Evolutionary conservation across 2,888 invertebrate species (phyloP).

Genomic region (Zygaena filipendulae): DNA sequence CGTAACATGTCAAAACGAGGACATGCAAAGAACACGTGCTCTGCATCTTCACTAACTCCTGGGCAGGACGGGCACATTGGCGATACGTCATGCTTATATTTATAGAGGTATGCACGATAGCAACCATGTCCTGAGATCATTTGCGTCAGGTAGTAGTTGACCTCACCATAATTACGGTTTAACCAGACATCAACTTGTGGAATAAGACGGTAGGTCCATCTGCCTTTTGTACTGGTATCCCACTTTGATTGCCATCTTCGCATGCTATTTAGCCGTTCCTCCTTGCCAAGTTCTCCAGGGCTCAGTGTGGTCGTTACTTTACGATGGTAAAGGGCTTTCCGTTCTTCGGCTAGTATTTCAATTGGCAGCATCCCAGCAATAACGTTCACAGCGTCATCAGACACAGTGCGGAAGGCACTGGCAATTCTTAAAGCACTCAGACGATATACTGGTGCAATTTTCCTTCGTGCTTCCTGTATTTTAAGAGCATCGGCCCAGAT

Average conservation of each 20-base stretch:
- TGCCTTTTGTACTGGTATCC: constrained; percentile 1
- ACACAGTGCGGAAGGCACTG: constrained; percentile 3
- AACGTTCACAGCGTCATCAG: constrained; percentile 1
- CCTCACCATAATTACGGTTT: too few relatives aligned
- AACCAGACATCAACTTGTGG: neutral
- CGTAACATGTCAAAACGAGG: too few relatives aligned
- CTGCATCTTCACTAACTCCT: too few relatives aligned
- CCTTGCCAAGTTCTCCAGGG: neutral
- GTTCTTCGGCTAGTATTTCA: constrained; percentile 1
- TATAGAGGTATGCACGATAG: too few relatives aligned
- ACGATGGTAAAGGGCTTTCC: constrained; percentile 1
- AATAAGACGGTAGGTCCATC: constrained; percentile 1
- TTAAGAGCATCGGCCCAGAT: neutral
- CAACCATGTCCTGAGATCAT: constrained; percentile 1
- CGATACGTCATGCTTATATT: too few relatives aligned
- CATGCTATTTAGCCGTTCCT: constrained; percentile 1
- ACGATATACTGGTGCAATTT: constrained; percentile 1
- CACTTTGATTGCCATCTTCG: neutral
- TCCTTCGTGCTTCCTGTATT: neutral
- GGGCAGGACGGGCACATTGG: too few relatives aligned
- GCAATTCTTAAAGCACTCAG: neutral
- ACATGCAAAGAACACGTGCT: too few relatives aligned
- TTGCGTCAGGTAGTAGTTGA: constrained; percentile 4
- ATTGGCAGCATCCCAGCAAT: constrained; percentile 3
- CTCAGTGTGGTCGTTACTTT: neutral